Percentiles rank a stretch among this genome's conserved stretches.
Evolutionary conservation across 37 sponge, comb jelly and placozoan species (phyloP).

Genomic region (Geodia barretti): DNA sequence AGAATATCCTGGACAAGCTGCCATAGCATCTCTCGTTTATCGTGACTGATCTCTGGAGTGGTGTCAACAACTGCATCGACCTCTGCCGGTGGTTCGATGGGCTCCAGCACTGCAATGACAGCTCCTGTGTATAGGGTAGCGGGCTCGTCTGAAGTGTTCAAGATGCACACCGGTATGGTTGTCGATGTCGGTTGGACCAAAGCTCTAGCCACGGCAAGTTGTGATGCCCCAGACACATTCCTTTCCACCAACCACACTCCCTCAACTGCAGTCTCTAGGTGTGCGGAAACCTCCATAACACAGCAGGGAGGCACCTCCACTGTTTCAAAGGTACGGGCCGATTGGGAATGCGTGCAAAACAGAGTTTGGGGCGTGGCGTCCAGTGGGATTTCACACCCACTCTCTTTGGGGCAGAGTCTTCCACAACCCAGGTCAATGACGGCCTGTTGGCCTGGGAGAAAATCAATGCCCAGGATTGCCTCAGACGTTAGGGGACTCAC

Average conservation of each 20-base stretch:
- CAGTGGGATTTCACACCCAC: conserved; percentile 3
- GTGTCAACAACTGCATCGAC: background rate
- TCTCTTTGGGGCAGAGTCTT: too few species aligned
- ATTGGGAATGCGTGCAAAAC: conserved; percentile 6
- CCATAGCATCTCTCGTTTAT: conserved; percentile 8
- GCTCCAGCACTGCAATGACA: background rate
- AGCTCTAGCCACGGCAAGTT: background rate
- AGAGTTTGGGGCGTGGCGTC: background rate
- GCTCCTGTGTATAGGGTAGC: conserved; percentile 17
- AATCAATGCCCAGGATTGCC: conserved; percentile 37
- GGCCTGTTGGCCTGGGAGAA: too few species aligned
- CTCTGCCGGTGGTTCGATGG: too few species aligned
- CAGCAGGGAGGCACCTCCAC: conserved; percentile 19
- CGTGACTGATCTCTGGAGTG: background rate
- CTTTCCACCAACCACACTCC: conserved; percentile 2
- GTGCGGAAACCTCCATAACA: conserved; percentile 22
- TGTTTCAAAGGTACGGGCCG: background rate
- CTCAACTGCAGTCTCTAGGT: background rate
- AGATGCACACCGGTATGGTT: conserved; percentile 3
- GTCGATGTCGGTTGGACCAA: background rate
- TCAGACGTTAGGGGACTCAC: conserved; percentile 27
- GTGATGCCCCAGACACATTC: too few species aligned
- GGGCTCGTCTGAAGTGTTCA: conserved; percentile 10
- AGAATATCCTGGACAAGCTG: conserved; percentile 8
- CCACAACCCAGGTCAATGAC: too few species aligned